Evolutionary conservation across 2,888 invertebrate species (phyloP).

Genomic region (Aricia artaxerxes): DNA sequence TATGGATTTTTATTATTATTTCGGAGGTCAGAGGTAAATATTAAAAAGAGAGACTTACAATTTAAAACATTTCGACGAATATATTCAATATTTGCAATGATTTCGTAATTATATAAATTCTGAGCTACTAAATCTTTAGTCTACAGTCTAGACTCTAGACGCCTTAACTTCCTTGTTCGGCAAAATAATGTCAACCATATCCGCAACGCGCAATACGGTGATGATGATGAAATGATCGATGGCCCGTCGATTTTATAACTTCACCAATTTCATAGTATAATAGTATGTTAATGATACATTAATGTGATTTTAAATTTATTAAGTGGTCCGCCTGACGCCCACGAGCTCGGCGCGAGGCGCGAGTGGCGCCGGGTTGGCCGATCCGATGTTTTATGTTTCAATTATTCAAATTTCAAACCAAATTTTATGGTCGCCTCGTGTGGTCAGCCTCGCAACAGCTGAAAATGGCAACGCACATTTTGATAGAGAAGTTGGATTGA

Average conservation of each 20-base stretch:
- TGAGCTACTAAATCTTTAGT: background rate
- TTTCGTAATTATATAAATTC: background rate
- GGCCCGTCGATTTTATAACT: slow-evolving; percentile 21
- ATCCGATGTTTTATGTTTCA: slow-evolving; percentile 25
- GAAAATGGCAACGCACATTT: background rate
- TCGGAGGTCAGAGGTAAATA: slow-evolving; percentile 6
- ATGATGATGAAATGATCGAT: slow-evolving; percentile 13
- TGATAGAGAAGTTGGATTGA: too few species aligned
- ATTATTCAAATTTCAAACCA: slow-evolving; percentile 26
- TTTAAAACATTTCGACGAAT: background rate
- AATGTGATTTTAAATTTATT: slow-evolving; percentile 28
- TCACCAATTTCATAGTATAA: slow-evolving; percentile 20
- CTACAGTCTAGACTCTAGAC: background rate
- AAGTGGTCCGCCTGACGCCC: slow-evolving; percentile 11
- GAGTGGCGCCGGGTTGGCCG: slow-evolving; percentile 24
- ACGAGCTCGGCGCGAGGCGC: background rate
- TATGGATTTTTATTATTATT: slow-evolving; percentile 6
- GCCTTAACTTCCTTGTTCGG: background rate
- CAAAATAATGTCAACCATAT: background rate
- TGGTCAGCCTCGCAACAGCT: background rate
- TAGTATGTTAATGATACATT: slow-evolving; percentile 28
- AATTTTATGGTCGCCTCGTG: slow-evolving; percentile 14
- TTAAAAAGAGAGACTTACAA: background rate
- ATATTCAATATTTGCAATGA: background rate
- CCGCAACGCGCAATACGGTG: background rate